Percentiles rank a stretch among this genome's conserved stretches.
phyloP scores from a whole-genome alignment of 2,888 invertebrate species.

The Halictus ligatus region DNA sequence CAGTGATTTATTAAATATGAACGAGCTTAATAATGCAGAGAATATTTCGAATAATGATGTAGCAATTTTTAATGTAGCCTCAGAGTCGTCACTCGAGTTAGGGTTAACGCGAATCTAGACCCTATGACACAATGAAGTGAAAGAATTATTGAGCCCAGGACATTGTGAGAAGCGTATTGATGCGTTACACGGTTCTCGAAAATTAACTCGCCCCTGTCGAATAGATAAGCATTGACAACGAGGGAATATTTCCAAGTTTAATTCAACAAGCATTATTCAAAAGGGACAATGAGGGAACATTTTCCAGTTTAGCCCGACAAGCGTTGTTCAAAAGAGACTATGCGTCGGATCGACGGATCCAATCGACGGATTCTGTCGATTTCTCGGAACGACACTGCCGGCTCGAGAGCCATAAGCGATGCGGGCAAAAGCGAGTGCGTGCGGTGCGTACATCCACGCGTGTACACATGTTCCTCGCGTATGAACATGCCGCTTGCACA shows the following conservation, averaged over 20 bases:
- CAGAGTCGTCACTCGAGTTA: too few species aligned
- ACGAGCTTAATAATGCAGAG: too few species aligned
- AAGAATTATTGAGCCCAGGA: too few species aligned
- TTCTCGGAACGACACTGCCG: not conserved
- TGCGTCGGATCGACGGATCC: not conserved
- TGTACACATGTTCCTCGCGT: not conserved
- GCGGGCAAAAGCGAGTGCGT: not conserved
- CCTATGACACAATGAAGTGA: too few species aligned
- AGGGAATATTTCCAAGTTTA: not conserved
- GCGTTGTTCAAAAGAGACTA: not conserved
- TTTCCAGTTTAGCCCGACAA: not conserved
- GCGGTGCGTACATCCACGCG: not conserved
- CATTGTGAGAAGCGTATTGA: not conserved
- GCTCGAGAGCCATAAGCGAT: not conserved
- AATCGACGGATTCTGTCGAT: not conserved
- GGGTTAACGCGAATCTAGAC: too few species aligned
- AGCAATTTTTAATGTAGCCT: too few species aligned
- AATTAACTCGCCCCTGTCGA: not conserved
- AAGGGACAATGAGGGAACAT: not conserved
- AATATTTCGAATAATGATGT: too few species aligned
- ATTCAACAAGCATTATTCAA: not conserved
- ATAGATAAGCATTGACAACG: not conserved
- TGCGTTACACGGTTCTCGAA: not conserved
- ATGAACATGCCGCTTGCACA: not conserved
- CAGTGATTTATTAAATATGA: too few species aligned